Evolutionary conservation across 2,113 vertebrate genomes (phyloP).

Genomic region (Rhegmatorhina hoffmannsi): DNA sequence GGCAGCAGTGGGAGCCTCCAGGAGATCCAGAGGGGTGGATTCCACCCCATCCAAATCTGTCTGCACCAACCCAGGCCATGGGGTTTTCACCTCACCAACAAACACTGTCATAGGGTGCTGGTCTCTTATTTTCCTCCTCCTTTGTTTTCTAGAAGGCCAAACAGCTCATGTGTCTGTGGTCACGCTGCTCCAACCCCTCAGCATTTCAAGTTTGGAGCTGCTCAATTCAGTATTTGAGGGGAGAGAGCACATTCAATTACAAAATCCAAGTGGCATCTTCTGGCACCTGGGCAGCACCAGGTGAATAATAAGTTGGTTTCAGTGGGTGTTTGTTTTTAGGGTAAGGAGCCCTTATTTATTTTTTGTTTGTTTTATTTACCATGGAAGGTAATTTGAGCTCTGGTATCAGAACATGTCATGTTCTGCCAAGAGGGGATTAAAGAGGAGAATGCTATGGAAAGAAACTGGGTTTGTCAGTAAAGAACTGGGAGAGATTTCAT

Average conservation of each 20-base stretch:
- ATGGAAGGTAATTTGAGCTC: constrained; percentile 73
- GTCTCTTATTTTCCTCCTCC: neutral
- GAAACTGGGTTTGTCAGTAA: constrained; percentile 69
- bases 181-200: neutral
- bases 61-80: neutral
- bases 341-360: constrained; percentile 60
- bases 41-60: neutral
- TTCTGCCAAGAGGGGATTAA: constrained; percentile 80
- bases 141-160: neutral
- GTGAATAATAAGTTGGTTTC: constrained; percentile 6
- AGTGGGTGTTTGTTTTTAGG: constrained; percentile 72
- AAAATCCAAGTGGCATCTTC: constrained; percentile 16
- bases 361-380: constrained; percentile 75
- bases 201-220: neutral
- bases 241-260: neutral
- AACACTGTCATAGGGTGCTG: neutral
- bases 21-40: neutral
- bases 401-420: constrained; percentile 62
- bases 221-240: neutral
- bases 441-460: constrained; percentile 63
- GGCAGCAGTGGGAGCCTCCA: neutral
- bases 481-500: constrained; percentile 45
- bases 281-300: constrained; percentile 15
- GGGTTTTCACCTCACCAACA: neutral
- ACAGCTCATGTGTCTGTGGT: neutral